Conservation (phyloP, 2,113 vertebrate genomes). For the Sphaerodactylus townsendi region DNA sequence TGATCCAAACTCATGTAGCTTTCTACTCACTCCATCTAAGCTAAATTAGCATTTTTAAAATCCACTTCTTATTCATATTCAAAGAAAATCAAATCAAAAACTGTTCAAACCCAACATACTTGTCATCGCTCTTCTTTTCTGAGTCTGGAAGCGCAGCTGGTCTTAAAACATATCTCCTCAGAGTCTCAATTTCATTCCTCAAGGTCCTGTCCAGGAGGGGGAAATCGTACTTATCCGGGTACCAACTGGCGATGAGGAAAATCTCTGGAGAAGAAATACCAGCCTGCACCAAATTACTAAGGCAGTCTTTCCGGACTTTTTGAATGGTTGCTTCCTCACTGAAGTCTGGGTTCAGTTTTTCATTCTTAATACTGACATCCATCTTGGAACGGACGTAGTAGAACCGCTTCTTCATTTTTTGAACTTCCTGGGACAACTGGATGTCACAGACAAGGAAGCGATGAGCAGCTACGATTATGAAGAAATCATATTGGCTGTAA, state of each 20-base stretch:
- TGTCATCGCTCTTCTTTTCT: no score
- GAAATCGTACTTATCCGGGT: conserved; percentile 45
- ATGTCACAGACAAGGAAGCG: conserved; percentile 48
- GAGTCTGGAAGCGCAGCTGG: no score
- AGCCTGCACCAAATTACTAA: conserved; percentile 11
- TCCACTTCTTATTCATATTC: no score
- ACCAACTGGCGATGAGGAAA: conserved; percentile 53
- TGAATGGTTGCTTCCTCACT: conserved; percentile 9
- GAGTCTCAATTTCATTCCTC: conserved; percentile 41
- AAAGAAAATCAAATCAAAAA: no score
- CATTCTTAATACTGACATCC: conserved; percentile 13
- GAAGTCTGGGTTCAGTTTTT: not conserved
- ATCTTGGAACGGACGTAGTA: conserved; percentile 58
- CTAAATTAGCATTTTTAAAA: no score
- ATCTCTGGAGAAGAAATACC: conserved; percentile 26
- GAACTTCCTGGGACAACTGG: conserved; percentile 35
- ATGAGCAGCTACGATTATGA: conserved; percentile 47
- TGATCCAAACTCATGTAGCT: no score
- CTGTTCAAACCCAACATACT: no score
- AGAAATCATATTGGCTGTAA: conserved; percentile 52
- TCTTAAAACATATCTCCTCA: conserved; percentile 20
- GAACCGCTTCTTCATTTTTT: conserved; percentile 43
- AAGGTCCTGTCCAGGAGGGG: conserved; percentile 34
- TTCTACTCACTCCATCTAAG: no score
- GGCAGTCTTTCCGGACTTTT: conserved; percentile 37